phyloP scores from a whole-genome alignment of 2,797 vertebrate species.

The Chaunax sp. region DNA sequence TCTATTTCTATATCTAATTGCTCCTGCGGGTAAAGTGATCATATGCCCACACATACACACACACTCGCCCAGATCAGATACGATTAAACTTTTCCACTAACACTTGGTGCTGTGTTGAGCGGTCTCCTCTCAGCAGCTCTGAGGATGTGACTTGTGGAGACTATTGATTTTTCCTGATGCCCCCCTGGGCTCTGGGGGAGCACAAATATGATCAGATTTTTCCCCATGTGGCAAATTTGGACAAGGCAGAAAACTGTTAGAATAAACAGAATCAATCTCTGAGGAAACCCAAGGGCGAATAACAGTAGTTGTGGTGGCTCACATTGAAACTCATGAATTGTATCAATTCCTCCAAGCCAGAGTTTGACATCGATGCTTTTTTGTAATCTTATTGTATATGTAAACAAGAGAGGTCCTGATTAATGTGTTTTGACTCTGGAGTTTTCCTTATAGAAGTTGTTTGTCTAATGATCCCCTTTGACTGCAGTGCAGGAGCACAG shows the following conservation, averaged over 20 bases:
- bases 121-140: constrained; percentile 48
- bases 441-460: constrained; percentile 28
- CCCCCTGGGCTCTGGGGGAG: constrained; percentile 38
- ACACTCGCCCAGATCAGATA: constrained; percentile 44
- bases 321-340: constrained; percentile 39
- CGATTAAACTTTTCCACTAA: constrained; percentile 50
- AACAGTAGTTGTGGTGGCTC: constrained; percentile 28
- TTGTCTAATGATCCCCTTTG: constrained; percentile 29
- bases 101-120: constrained; percentile 49
- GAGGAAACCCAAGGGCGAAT: constrained; percentile 32
- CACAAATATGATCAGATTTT: constrained; percentile 70
- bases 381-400: constrained; percentile 7
- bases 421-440: constrained; percentile 29
- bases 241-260: constrained; percentile 34
- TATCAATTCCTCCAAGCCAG: constrained; percentile 22
- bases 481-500: constrained; percentile 20
- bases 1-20: constrained; percentile 15
- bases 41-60: constrained; percentile 18
- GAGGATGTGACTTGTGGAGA: constrained; percentile 53
- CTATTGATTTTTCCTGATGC: constrained; percentile 70
- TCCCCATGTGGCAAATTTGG: constrained; percentile 53
- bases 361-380: constrained; percentile 16
- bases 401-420: constrained; percentile 11
- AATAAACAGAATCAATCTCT: constrained; percentile 52
- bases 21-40: too few species aligned